Percentiles rank a stretch among this genome's conserved stretches.
Conservation (phyloP, 2,888 invertebrate genomes). For the Oscheius sp. region DNA sequence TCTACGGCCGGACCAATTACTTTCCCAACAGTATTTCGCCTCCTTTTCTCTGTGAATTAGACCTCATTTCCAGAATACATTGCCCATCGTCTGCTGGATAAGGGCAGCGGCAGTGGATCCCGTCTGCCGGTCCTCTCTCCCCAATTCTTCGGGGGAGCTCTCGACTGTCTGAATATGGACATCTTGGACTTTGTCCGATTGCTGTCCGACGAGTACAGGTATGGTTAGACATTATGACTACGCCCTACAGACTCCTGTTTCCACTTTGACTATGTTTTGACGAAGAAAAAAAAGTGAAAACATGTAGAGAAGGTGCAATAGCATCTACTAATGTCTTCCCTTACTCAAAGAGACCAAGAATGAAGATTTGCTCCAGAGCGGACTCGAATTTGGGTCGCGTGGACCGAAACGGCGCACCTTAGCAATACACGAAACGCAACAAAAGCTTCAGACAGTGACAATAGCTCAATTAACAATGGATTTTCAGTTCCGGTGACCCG, state of each 20-base stretch:
- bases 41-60: not conserved
- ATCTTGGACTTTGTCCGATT: constrained; percentile 52
- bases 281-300: no score
- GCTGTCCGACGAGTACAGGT: constrained; percentile 59
- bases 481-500: constrained; percentile 57
- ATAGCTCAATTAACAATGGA: not conserved
- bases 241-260: no score
- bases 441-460: no score
- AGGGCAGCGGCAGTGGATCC: constrained; percentile 42
- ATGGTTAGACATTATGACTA: not conserved
- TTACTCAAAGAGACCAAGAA: no score
- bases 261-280: no score
- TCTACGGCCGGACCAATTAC: constrained; percentile 54
- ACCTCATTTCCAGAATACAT: constrained; percentile 54
- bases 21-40: constrained; percentile 46
- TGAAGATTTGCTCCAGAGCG: no score
- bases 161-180: constrained; percentile 50
- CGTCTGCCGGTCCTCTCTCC: constrained; percentile 38
- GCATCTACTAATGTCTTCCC: no score
- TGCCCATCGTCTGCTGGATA: constrained; percentile 56
- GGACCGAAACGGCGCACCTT: no score
- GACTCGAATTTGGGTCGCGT: no score
- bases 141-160: constrained; percentile 43
- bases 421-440: no score
- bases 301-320: no score